Conservation (phyloP, 1,140 invertebrate genomes). For the Lepidotrigona ventralis region DNA sequence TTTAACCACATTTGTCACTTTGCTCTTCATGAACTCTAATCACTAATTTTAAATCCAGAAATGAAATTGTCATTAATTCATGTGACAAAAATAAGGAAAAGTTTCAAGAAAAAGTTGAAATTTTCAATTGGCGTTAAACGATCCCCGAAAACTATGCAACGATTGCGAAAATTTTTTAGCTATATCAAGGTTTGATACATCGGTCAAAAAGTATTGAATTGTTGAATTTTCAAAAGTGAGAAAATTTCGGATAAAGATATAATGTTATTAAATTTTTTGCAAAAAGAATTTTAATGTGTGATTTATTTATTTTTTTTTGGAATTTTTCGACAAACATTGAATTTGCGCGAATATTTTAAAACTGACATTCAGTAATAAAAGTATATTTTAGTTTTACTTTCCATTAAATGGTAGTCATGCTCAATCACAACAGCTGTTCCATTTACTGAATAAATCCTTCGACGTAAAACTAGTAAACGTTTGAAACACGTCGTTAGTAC, state of each 20-base stretch:
- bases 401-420: neutral
- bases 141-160: neutral
- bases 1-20: neutral
- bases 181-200: no score
- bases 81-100: neutral
- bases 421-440: neutral
- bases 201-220: no score
- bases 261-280: neutral
- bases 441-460: neutral
- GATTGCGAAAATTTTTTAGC: no score
- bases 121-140: neutral
- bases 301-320: neutral
- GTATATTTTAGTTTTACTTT: neutral
- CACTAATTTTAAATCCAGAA: neutral
- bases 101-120: neutral
- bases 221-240: neutral
- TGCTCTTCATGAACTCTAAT: no score
- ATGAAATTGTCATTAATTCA: neutral
- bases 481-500: neutral
- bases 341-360: neutral
- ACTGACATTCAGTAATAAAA: neutral
- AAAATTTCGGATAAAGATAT: neutral
- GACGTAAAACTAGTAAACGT: neutral
- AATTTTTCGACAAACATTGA: neutral
- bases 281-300: neutral